Evolutionary conservation across 2,888 invertebrate genomes (phyloP).

Genomic region (Cerastoderma edule): DNA sequence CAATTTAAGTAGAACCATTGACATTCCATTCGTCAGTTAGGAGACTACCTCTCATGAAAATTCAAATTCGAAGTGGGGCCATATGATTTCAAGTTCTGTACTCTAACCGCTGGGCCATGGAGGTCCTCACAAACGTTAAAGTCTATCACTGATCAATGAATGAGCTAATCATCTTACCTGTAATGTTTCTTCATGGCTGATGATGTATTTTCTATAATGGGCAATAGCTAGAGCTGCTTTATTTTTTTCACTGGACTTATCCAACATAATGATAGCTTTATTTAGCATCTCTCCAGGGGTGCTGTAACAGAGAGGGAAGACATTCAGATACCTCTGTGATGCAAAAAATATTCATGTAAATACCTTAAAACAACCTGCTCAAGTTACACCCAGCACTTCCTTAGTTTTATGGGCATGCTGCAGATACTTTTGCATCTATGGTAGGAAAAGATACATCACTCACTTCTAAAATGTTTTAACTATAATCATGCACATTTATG

Average conservation of each 20-base stretch:
- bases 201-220: slow-evolving; percentile 44
- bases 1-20: too few relatives aligned
- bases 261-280: slow-evolving; percentile 38
- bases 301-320: slow-evolving; percentile 32
- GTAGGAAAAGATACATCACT: neutral
- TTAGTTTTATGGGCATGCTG: neutral
- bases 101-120: neutral
- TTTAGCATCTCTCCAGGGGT: slow-evolving; percentile 35
- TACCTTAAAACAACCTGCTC: neutral
- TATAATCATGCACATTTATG: too few relatives aligned
- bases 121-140: neutral
- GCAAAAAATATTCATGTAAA: neutral
- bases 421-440: neutral
- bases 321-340: neutral
- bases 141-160: neutral
- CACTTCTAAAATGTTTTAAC: too few relatives aligned
- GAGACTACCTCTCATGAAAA: neutral
- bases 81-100: neutral
- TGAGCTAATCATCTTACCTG: slow-evolving; percentile 25
- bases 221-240: slow-evolving; percentile 35
- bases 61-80: neutral
- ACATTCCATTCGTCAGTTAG: too few relatives aligned
- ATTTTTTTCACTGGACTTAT: slow-evolving; percentile 17
- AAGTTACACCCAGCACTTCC: neutral
- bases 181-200: slow-evolving; percentile 45